A percentile compares a stretch with the other conserved stretches of the same genome.
These are phyloP conservation scores for Hydrozoanthus gracilis DNA, from an alignment of 92 coral and sea anemone species.

Conservation along the genomic window DNA sequence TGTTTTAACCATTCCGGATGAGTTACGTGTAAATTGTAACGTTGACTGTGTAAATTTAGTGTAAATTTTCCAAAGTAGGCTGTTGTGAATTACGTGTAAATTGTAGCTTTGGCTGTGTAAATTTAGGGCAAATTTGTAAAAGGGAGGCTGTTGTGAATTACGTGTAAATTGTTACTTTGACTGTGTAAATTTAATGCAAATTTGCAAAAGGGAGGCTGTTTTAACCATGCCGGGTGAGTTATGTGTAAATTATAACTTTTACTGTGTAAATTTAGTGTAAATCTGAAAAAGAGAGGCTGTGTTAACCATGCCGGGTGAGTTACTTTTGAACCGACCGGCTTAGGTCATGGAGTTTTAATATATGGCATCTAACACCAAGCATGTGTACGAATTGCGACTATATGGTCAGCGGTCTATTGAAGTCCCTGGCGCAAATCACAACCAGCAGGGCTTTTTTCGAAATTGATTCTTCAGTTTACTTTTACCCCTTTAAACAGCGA, in stretches of 20 bases:
- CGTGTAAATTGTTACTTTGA: background rate
- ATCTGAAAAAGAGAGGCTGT: background rate
- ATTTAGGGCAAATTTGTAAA: background rate
- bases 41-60: background rate
- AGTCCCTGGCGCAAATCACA: too few species aligned
- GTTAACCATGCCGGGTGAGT: background rate
- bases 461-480: too few species aligned
- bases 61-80: too few species aligned
- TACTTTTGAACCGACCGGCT: background rate
- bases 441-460: too few species aligned
- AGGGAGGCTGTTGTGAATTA: background rate
- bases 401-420: too few species aligned
- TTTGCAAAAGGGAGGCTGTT: background rate
- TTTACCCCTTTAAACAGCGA: too few species aligned
- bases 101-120: background rate
- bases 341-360: too few species aligned
- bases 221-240: background rate
- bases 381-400: too few species aligned
- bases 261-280: background rate
- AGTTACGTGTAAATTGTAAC: background rate
- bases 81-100: conserved; percentile 1
- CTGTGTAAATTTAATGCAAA: too few species aligned
- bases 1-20: background rate
- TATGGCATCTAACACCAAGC: too few species aligned
- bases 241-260: background rate